phyloP scores from a whole-genome alignment of 2,888 invertebrate species.

The Idaea straminata region DNA sequence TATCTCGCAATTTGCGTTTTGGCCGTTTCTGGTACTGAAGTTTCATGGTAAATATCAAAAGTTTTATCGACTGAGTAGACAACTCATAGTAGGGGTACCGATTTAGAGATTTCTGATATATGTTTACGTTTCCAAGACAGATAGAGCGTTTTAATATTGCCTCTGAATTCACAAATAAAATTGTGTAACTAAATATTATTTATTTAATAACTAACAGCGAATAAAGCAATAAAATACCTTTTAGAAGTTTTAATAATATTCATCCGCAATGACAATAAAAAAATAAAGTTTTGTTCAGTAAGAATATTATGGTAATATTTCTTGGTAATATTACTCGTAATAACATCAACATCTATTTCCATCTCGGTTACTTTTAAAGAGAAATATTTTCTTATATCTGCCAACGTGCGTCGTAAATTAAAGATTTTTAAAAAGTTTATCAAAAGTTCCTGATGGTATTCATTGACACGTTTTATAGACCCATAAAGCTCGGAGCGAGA shows the following conservation, averaged over 20 bases:
- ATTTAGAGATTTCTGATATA: no score
- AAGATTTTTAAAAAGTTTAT: conserved; percentile 9
- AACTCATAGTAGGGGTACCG: no score
- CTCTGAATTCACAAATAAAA: no score
- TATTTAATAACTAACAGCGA: background rate
- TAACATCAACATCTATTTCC: conserved; percentile 14
- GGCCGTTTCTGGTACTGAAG: no score
- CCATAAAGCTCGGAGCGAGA: background rate
- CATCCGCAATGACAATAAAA: conserved; percentile 32
- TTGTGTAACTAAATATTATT: background rate
- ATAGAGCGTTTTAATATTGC: no score
- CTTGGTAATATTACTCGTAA: conserved; percentile 32
- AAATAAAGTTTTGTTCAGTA: conserved; percentile 38
- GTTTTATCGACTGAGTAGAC: no score
- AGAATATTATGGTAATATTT: conserved; percentile 38
- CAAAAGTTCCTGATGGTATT: conserved; percentile 5
- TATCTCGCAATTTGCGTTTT: no score
- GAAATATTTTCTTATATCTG: conserved; percentile 30
- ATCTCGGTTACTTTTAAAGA: conserved; percentile 18
- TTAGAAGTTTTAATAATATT: background rate
- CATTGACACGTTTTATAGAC: background rate
- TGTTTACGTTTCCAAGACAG: no score
- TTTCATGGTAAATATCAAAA: no score
- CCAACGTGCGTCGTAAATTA: conserved; percentile 2
- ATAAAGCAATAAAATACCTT: background rate